phyloP scores from a whole-genome alignment of 1,140 invertebrate species.

The Listronotus oregonensis region DNA sequence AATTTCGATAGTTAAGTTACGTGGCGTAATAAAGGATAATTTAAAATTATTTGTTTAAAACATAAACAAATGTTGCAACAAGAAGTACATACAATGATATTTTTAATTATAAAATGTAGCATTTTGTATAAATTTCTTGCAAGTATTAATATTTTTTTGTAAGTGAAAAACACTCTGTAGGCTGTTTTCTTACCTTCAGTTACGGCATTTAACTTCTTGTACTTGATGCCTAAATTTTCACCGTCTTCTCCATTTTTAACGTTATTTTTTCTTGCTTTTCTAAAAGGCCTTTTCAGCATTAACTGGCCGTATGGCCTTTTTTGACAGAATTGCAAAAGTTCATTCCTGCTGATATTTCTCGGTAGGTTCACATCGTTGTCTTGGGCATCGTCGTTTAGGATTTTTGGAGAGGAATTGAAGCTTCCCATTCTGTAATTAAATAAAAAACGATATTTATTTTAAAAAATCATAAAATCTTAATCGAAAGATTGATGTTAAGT shows the following conservation, averaged over 20 bases:
- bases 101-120: no score
- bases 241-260: conserved; percentile 6
- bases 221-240: conserved; percentile 51
- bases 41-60: no score
- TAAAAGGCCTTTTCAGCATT: conserved; percentile 58
- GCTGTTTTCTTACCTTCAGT: conserved; percentile 52
- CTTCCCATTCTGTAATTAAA: conserved; percentile 71
- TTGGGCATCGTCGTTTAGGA: conserved; percentile 67
- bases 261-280: conserved; percentile 24
- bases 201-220: conserved; percentile 57
- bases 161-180: not conserved
- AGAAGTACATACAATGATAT: no score
- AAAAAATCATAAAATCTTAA: no score
- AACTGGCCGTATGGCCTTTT: conserved; percentile 55
- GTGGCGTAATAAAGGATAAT: no score
- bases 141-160: no score
- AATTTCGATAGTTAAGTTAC: no score
- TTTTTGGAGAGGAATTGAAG: conserved; percentile 71
- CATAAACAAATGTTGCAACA: no score
- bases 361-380: conserved; percentile 65
- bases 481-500: no score
- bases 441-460: not conserved
- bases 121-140: no score
- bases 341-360: conserved; percentile 57
- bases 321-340: conserved; percentile 62